Conservation (phyloP, 2,113 vertebrate genomes). For the Actenoides lindsayi region DNA sequence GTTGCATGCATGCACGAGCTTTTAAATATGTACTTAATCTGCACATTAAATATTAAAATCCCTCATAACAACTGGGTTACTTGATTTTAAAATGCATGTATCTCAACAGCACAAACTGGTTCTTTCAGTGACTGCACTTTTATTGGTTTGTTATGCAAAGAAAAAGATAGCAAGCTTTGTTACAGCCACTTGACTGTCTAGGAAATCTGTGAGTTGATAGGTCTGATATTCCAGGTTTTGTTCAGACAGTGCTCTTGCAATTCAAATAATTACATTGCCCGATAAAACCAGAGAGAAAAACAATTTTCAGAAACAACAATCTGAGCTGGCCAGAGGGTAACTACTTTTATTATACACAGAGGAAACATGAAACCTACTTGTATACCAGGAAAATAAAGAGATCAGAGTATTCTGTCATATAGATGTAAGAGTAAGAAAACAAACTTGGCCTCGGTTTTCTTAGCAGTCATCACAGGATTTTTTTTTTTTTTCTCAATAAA, state of each 20-base stretch:
- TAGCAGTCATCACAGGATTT: neutral
- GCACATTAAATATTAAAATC: conserved; percentile 19
- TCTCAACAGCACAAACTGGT: neutral
- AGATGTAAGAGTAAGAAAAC: conserved; percentile 8
- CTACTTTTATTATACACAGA: conserved; percentile 60
- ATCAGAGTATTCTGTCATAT: neutral
- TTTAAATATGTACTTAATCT: conserved; percentile 15
- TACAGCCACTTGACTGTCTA: neutral
- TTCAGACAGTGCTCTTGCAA: conserved; percentile 11
- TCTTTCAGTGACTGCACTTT: conserved; percentile 2
- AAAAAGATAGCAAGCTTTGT: neutral
- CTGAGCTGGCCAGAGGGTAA: conserved; percentile 67
- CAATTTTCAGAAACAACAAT: conserved; percentile 52
- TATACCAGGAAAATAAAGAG: conserved; percentile 37
- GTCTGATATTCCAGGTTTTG: conserved; percentile 2
- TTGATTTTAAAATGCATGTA: neutral
- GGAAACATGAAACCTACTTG: conserved; percentile 60
- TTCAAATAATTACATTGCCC: conserved; percentile 57
- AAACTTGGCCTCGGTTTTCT: neutral
- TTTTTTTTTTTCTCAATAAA: neutral
- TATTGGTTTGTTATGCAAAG: conserved; percentile 33
- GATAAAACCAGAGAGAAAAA: conserved; percentile 50
- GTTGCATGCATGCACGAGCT: neutral
- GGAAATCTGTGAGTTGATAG: conserved; percentile 3
- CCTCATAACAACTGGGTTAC: neutral